Evolutionary conservation across 2,113 vertebrate genomes (phyloP).

Genomic region (Tragelaphus scriptus): DNA sequence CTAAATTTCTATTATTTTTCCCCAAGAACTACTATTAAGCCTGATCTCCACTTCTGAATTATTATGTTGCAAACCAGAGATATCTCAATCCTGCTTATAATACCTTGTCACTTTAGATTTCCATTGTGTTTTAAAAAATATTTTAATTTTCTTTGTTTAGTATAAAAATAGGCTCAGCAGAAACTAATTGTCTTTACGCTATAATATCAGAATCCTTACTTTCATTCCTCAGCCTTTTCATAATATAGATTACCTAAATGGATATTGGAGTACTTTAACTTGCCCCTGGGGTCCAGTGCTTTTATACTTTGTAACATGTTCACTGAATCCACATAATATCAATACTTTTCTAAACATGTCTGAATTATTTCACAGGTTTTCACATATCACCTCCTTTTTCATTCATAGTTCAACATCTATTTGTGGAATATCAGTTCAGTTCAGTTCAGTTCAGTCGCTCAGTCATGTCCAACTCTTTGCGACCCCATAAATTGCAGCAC

Average conservation of each 20-base stretch:
- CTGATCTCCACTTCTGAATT: neutral
- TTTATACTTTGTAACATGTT: neutral
- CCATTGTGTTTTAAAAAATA: neutral
- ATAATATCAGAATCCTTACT: neutral
- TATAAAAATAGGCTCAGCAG: neutral
- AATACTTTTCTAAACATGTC: neutral
- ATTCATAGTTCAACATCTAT: neutral
- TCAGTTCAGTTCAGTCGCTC: too few species aligned
- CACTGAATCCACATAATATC: neutral
- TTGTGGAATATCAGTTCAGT: neutral
- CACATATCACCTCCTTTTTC: neutral
- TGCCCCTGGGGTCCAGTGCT: neutral
- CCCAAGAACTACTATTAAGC: neutral
- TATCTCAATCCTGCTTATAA: neutral
- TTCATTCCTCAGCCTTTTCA: neutral
- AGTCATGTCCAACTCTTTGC: too few species aligned
- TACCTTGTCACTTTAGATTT: neutral
- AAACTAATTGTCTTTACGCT: neutral
- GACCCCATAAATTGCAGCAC: too few species aligned
- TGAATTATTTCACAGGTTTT: neutral
- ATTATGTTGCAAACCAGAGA: neutral
- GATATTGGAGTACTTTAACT: neutral
- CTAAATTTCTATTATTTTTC: neutral
- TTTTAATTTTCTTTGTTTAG: neutral
- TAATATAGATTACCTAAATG: neutral